Conservation (phyloP, 2,888 invertebrate genomes). For the Clanis bilineata region DNA sequence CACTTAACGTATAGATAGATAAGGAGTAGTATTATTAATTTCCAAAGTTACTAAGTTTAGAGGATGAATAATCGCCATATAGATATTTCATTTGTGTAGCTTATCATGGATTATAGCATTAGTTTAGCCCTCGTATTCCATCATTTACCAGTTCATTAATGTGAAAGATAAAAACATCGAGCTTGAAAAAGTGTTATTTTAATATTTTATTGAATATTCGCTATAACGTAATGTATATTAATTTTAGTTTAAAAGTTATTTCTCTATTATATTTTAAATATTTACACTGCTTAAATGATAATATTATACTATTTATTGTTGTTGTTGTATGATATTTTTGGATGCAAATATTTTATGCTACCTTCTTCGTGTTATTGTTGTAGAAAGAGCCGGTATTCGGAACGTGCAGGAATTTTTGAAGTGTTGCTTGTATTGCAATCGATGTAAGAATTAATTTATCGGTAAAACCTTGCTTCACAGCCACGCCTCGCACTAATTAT, state of each 20-base stretch:
- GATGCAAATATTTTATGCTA: slow-evolving; percentile 74
- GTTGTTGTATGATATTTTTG: slow-evolving; percentile 78
- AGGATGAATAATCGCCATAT: slow-evolving; percentile 74
- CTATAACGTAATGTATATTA: slow-evolving; percentile 65
- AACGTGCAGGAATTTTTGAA: slow-evolving; percentile 18
- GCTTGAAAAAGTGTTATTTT: slow-evolving; percentile 76
- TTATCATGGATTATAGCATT: slow-evolving; percentile 54
- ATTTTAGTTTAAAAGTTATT: slow-evolving; percentile 67
- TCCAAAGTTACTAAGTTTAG: slow-evolving; percentile 77
- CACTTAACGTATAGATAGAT: slow-evolving; percentile 52
- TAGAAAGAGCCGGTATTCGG: slow-evolving; percentile 53
- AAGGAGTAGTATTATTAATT: slow-evolving; percentile 59
- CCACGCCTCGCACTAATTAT: slow-evolving; percentile 70
- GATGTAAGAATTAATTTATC: slow-evolving; percentile 36
- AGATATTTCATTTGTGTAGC: slow-evolving; percentile 68
- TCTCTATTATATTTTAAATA: slow-evolving; percentile 75
- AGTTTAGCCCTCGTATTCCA: slow-evolving; percentile 60
- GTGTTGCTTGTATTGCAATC: slow-evolving; percentile 28
- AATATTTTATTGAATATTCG: slow-evolving; percentile 73
- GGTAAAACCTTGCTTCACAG: slow-evolving; percentile 54
- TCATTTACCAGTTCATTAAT: slow-evolving; percentile 46
- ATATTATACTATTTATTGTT: slow-evolving; percentile 76
- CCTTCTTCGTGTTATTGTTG: slow-evolving; percentile 66
- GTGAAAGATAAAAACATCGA: slow-evolving; percentile 67
- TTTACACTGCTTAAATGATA: slow-evolving; percentile 78